Conservation (phyloP, 2,113 vertebrate species). For the Manacus vitellinus region DNA sequence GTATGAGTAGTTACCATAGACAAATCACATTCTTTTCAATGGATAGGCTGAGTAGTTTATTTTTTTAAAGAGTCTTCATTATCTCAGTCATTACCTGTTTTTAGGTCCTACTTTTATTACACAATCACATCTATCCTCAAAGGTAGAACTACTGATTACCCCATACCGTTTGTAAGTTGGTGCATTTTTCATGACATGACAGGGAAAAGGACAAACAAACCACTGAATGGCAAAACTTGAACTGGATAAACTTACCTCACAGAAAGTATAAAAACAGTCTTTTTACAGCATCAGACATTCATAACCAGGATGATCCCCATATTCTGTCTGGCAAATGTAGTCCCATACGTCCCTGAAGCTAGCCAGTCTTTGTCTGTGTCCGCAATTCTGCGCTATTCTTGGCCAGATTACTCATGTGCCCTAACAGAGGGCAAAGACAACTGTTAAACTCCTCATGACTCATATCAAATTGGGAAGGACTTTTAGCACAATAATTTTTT, state of each 20-base stretch:
- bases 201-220: not conserved
- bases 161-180: not conserved
- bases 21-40: not conserved
- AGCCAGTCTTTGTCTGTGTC: not conserved
- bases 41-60: not conserved
- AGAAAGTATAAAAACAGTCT: not conserved
- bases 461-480: not conserved
- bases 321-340: not conserved
- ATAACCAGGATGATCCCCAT: not conserved
- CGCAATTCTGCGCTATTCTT: not conserved
- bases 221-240: not conserved
- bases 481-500: not conserved
- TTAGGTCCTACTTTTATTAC: not conserved
- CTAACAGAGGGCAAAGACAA: not conserved
- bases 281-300: not conserved
- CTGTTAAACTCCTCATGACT: not conserved
- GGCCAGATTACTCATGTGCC: not conserved
- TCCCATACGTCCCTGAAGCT: fast-evolving
- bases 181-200: not conserved
- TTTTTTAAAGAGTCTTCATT: not conserved
- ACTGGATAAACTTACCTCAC: not conserved
- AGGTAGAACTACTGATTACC: not conserved
- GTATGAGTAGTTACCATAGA: not conserved
- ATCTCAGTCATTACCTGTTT: not conserved
- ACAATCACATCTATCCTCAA: not conserved